Evolutionary conservation across 2,113 vertebrate genomes (phyloP), one percentile per base, ranked within the genome.

Genomic region (Leucopsar rothschildi): DNA sequence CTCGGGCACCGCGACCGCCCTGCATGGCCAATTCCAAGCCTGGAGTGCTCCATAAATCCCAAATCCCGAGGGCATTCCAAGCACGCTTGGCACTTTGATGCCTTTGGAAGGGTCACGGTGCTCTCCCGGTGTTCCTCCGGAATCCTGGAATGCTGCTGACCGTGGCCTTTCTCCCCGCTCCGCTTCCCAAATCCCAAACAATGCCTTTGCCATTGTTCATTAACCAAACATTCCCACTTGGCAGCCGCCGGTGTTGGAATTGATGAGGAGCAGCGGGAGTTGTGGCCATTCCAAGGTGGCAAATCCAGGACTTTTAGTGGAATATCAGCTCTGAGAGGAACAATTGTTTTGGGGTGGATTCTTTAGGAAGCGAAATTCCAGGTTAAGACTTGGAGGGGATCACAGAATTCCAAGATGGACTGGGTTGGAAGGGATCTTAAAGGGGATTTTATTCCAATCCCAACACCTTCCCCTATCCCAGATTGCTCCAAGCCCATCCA

Each of bases 161-260:
- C 85, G 33, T 5, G 37, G 39, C 31, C 57, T 64, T 94, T 95
- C 94, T 83, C 93, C 83, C 90, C 88, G 83, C 82, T 82, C 56
- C 65, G 52, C 50, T 66, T 69, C 86, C 60, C 72, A 91, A 94
- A 90, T 85, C 24, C 90, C 71, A 52, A 94, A 97, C 97, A 97
- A 97, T 97, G 77, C 88, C 6, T 77, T 85, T 44, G 42, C 93
- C 94, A 96, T 92, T 96, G 96, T 89, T 96, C 88, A 95, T 88
- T 91, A 96, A 87, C 83, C 65, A 84, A 72, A 95, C 64, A 40
- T 37, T 56, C 55, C 52, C 22, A 8, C 71, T 64, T 68, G 35
- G 19, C 72, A 35, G 70, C 59, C 11, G 17, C 31, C 21, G 17
- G 53, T 27, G 72, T 12, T 28, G 55, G 39, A 19, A 77, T 69